These are phyloP conservation scores for Bombus superbus DNA, from an alignment of 1,140 invertebrate genomes.

Conservation along the genomic window DNA sequence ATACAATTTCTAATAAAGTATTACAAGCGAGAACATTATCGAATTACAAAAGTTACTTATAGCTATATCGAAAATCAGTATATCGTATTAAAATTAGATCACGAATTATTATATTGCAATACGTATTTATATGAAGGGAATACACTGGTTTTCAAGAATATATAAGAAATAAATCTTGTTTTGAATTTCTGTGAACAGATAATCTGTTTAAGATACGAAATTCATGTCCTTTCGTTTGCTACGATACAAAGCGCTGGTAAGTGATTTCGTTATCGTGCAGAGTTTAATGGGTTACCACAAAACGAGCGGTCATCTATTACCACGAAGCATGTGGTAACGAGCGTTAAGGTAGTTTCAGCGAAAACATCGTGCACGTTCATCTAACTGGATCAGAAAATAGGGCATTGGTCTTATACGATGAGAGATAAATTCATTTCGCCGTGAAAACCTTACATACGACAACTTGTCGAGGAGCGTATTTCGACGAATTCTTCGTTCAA, in stretches of 20 bases:
- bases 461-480: too few relatives aligned
- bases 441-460: neutral
- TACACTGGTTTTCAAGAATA: neutral
- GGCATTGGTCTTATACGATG: neutral
- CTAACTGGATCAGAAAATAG: neutral
- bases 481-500: too few relatives aligned
- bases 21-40: neutral
- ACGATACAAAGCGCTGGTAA: conserved; percentile 1
- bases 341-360: conserved; percentile 23
- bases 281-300: conserved; percentile 39
- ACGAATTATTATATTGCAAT: neutral
- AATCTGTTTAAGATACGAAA: neutral
- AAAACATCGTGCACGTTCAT: neutral
- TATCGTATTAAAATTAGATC: neutral
- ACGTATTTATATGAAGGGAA: neutral
- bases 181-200: neutral
- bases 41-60: neutral
- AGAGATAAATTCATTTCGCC: neutral
- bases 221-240: neutral
- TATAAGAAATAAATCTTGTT: neutral
- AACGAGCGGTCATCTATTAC: conserved; percentile 38
- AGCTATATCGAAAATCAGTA: conserved; percentile 6
- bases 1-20: neutral
- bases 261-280: conserved; percentile 42
- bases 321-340: conserved; percentile 14